Percentiles rank a stretch among this genome's conserved stretches.
These are phyloP conservation scores for Phoxinus dragarum DNA, from an alignment of 2,797 vertebrate genomes.

Conservation along the genomic window DNA sequence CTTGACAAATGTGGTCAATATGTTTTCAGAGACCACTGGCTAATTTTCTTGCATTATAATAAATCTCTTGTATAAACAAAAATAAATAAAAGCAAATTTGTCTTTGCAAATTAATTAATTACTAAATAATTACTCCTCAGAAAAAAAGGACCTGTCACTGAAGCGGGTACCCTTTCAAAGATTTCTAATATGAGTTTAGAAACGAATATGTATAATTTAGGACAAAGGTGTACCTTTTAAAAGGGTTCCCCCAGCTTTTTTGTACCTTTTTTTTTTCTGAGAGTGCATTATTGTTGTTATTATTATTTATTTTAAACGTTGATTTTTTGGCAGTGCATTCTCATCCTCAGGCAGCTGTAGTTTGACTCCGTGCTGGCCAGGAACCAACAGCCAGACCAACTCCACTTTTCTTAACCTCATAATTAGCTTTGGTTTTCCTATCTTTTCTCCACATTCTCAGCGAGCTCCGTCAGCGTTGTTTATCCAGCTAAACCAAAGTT, in stretches of 20 bases:
- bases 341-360: constrained; percentile 71
- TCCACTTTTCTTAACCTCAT: constrained; percentile 61
- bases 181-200: background rate
- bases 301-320: background rate
- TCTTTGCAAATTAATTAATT: background rate
- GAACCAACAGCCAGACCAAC: constrained; percentile 65
- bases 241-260: background rate
- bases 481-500: constrained; percentile 50
- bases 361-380: constrained; percentile 70
- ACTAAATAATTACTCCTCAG: background rate
- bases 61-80: background rate
- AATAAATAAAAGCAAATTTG: background rate
- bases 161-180: background rate
- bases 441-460: constrained; percentile 44
- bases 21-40: background rate
- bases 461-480: constrained; percentile 36
- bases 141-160: background rate
- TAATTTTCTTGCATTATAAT: background rate
- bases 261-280: background rate
- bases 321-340: constrained; percentile 55
- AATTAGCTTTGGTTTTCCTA: constrained; percentile 62
- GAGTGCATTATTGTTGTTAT: background rate
- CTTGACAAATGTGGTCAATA: background rate
- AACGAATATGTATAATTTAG: background rate
- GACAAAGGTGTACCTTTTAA: background rate